Base-by-base conservation (phyloP, 2,797 vertebrate genomes). In the Gastrophryne carolinensis region DNA sequence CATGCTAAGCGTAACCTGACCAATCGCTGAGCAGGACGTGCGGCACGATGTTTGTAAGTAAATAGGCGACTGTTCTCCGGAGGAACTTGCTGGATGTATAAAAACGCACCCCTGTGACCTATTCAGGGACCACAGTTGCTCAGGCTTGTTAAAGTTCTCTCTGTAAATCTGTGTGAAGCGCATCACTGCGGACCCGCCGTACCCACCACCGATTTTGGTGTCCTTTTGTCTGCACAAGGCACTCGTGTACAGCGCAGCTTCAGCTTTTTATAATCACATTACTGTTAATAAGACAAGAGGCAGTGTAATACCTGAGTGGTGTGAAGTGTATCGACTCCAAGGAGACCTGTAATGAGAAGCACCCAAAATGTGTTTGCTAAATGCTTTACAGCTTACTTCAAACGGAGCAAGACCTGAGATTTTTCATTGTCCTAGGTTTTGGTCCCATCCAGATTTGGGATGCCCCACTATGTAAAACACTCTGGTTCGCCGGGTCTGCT, bases 191-290 rank as follows among this genome's bases (percentile, higher is more conserved):
- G 3, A 23, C 5, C 34, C 60, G n/a, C n/a, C n/a, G n/a, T n/a
- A n/a, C n/a, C n/a, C n/a, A n/a, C n/a, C n/a, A n/a, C n/a, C 44
- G 23, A 29, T 75, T 75, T 67, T 49, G 72, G 13, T 75, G 72
- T 75, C 72, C 63, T 75, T 75, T 75, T 75, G 72, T 27, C 39
- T 27, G 62, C 19, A 21, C 11, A 39, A 12, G 35, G 11, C 11
- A 13, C 35, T 39, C 11, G 11, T 4, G 12, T 39, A 39, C 12
- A 2, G 37, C 44, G 56, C 56, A 34, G 72, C 72, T 74, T 64
- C 52, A 32, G 26, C 17, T 24, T 58, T 74, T 66, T 47, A 12
- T 49, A 44, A 17, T 17, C 17, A 37, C 47, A 54, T 64, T 17
- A 5, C 19, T 29, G 35, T 70, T 32, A 17, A 15, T 12, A 24